Base-by-base conservation (phyloP, 2,888 invertebrate species). In the Cryptocephalus moraei region DNA sequence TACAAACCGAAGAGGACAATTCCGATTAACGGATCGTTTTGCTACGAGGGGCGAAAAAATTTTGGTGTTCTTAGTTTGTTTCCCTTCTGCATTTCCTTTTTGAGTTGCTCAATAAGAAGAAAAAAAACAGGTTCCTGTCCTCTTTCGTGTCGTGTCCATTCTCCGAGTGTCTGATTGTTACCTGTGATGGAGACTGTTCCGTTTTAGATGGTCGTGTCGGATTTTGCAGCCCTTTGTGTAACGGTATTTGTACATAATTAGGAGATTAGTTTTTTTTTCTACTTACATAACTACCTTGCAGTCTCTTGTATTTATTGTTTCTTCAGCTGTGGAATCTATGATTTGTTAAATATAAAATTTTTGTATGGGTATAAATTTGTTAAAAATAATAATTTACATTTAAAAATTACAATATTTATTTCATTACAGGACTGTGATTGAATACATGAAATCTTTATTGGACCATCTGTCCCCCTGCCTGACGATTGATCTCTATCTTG, bases 1-100 rank as follows among this genome's bases (percentile, higher is more conserved):
- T 83, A 64, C 80, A 82, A 64, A 81, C 81, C 66, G 83, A 80
- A 60, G 83, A 80, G 59, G 82, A 56, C 54, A 52, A 44, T 56
- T 61, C 58, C 42, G 60, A 59, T 48, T 59, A 57, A 52, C 52
- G 49, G 44, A 50, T 47, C 42, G 46, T 49, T 22, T 2, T 6
- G 22, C 22, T 4, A 22, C 22, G 22, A 6, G 6, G 36, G 6
- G 2, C 36, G 11, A 6, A 36, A 36, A 36, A 11, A 36, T 36
- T 36, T 36, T 36, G 36, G n/a, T 11, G 12, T 11, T 11, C 6
- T 36, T 36, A 4, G 2, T 36, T 36, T 6, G 12, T n/a, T 36
- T 36, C 12, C 36, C 22, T 22, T 22, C 22, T 22, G n/a, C n/a
- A 22, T 22, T 22, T 6, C 22, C 22, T 22, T 22, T 4, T 22